Base-by-base conservation (phyloP, 2,113 vertebrate species). In the Empidonax alnorum region DNA sequence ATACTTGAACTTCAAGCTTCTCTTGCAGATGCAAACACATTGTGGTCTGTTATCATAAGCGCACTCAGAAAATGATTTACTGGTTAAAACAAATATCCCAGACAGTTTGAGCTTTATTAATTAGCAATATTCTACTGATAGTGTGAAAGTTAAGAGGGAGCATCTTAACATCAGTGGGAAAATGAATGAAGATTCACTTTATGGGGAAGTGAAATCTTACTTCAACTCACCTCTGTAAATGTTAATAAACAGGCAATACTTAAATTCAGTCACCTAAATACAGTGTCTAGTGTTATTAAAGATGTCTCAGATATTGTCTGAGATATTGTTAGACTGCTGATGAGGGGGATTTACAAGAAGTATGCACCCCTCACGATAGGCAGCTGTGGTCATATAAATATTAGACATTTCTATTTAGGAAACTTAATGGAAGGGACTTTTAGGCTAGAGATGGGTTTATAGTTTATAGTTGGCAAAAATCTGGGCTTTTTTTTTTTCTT, bases 221-320 rank as follows among this genome's bases (percentile, higher is more conserved):
- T 82, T 59, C 9, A 4, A 20, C n/a, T 63, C 13, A 55, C 12
- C 2, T 2, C 11, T 37, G 31, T 31, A 73, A 90, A 76, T 55
- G 6, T 41, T 33, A 47, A 21, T 11, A 24, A 71, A 56, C 2
- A 89, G 65, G 14, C 3, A 28, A 18, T 42, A 42, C 3, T 79
- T 61, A 17, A 17, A 27, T 79, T 59, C 0, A 0, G 7, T 58
- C 31, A 21, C n/a, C 35, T 71, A 46, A 71, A 35, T 19, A 33
- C 4, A 58, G 25, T 16, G 4, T 33, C 9, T 7, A 39, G 42
- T 47, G 13, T 21, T 62, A 39, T 59, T 85, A 52, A 79, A 76
- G 52, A 27, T 56, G 12, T 30, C 22, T 72, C 62, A 59, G 63
- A 27, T 90, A 31, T n/a, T n/a, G n/a, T 52, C 30, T 33, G 49